A percentile compares a stretch with the other conserved stretches of the same genome.
These are phyloP conservation scores for Nasonia longicornis DNA, from an alignment of 1,140 invertebrate species.

Conservation along the genomic window DNA sequence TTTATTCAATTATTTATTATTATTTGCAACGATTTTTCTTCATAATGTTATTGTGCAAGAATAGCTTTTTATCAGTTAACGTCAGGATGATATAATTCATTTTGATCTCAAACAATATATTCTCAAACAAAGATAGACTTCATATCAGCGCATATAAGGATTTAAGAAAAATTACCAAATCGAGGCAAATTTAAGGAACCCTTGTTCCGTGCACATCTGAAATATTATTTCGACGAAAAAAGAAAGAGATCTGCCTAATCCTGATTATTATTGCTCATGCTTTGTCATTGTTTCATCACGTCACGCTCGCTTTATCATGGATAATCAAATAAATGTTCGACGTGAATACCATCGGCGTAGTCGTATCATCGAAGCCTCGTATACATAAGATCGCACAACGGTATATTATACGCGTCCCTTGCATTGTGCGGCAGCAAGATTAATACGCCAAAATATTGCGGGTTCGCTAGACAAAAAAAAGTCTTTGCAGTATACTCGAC, in stretches of 20 bases:
- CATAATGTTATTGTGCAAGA: too few relatives aligned
- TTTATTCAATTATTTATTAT: constrained; percentile 24
- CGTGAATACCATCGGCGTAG: constrained; percentile 42
- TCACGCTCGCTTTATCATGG: constrained; percentile 38
- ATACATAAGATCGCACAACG: background rate
- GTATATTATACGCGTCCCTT: background rate
- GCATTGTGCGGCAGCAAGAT: constrained; percentile 53
- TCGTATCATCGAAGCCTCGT: constrained; percentile 9
- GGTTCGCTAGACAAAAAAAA: constrained; percentile 32
- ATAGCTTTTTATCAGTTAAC: background rate
- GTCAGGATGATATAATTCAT: background rate
- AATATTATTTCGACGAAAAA: background rate
- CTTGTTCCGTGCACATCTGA: background rate
- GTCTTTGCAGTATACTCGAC: constrained; percentile 53
- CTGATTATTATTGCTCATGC: background rate
- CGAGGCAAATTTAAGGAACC: background rate
- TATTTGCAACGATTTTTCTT: background rate
- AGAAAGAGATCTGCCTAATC: constrained; percentile 10
- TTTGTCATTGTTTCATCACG: constrained; percentile 30
- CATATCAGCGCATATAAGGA: background rate
- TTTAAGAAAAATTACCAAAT: constrained; percentile 4
- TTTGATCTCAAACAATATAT: background rate
- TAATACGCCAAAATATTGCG: constrained; percentile 52
- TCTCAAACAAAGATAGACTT: background rate
- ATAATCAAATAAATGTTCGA: constrained; percentile 47